Evolutionary conservation across 2,888 invertebrate species (phyloP).

Genomic region (Lottia gigantea): DNA sequence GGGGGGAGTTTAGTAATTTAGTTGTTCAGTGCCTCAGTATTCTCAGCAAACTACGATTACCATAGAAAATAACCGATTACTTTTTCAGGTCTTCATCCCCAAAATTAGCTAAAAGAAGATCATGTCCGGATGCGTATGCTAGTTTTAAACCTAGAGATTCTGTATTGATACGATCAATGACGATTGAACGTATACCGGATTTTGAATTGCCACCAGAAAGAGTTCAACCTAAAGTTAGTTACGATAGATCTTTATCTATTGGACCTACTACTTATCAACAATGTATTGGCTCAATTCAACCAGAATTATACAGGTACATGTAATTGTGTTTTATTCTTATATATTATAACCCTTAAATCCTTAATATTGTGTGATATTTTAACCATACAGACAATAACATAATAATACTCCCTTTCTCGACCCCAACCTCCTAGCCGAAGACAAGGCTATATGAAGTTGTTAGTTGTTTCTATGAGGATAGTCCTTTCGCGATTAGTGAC

Average conservation of each 20-base stretch:
- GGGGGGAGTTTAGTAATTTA: no score
- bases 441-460: no score
- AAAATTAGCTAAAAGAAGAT: constrained; percentile 35
- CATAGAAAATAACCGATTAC: background rate
- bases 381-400: background rate
- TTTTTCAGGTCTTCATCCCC: constrained; percentile 38
- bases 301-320: constrained; percentile 49
- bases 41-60: no score
- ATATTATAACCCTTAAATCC: background rate
- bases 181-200: constrained; percentile 42
- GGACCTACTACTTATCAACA: background rate
- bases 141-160: constrained; percentile 18
- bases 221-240: constrained; percentile 38
- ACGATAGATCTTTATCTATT: background rate
- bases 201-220: constrained; percentile 47
- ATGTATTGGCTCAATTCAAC: constrained; percentile 34
- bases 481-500: no score
- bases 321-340: background rate
- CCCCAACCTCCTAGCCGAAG: no score
- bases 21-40: no score
- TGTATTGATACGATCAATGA: constrained; percentile 41
- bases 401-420: no score
- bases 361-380: background rate
- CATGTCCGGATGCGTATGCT: constrained; percentile 37
- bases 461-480: no score